phyloP scores from a whole-genome alignment of 2,797 vertebrate genomes.

The Morus bassanus region DNA sequence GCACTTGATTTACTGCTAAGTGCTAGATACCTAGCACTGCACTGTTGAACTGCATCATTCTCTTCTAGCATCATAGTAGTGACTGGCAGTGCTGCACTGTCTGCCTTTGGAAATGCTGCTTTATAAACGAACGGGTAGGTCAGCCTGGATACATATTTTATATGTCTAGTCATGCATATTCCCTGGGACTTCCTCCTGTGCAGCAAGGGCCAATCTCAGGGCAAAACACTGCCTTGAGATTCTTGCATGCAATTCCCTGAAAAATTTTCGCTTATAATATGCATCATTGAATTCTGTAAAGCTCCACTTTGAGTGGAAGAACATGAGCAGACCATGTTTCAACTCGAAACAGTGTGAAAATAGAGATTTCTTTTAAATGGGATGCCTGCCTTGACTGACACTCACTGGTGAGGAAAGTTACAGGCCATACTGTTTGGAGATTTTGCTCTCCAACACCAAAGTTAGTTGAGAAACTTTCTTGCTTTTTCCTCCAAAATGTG shows the following conservation, averaged over 20 bases:
- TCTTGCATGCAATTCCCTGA: background rate
- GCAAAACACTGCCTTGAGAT: background rate
- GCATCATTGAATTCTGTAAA: background rate
- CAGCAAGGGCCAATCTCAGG: background rate
- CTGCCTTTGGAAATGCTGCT: background rate
- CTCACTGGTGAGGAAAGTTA: background rate
- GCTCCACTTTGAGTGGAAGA: background rate
- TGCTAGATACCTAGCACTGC: background rate
- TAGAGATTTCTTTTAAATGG: background rate
- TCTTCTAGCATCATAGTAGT: background rate
- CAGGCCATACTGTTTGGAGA: background rate
- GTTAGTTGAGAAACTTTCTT: background rate
- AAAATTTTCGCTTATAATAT: background rate
- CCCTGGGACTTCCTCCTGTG: background rate
- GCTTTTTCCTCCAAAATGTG: background rate
- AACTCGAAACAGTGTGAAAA: background rate
- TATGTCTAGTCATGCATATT: background rate
- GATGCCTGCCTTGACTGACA: slow-evolving; percentile 12
- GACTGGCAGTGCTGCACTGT: background rate
- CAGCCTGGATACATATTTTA: background rate
- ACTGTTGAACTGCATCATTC: background rate
- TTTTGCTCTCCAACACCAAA: background rate
- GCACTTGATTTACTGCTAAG: background rate
- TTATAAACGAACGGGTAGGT: background rate
- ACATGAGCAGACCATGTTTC: slow-evolving; percentile 2